Evolutionary conservation across 2,888 invertebrate species (phyloP).

Genomic region (Thereva nobilitata): DNA sequence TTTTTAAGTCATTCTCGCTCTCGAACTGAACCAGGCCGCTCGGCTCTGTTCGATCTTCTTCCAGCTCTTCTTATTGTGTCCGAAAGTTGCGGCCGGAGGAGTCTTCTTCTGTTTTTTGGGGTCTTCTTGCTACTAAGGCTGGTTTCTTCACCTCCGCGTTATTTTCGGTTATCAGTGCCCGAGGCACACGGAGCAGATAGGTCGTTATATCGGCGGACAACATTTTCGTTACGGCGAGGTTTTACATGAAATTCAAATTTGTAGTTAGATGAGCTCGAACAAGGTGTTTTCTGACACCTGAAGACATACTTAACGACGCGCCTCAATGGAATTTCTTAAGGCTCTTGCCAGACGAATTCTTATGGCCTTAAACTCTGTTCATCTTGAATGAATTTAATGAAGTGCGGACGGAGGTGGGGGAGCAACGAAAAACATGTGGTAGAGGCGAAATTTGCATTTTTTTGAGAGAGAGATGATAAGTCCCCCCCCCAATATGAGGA

Average conservation of each 20-base stretch:
- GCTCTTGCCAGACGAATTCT: conserved; percentile 28
- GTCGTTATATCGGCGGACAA: conserved; percentile 25
- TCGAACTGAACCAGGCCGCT: conserved; percentile 18
- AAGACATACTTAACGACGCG: conserved; percentile 48
- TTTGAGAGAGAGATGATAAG: conserved; percentile 4
- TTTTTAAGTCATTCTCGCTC: conserved; percentile 1
- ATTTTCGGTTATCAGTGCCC: conserved; percentile 27
- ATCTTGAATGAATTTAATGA: conserved; percentile 42
- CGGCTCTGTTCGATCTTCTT: too few relatives aligned
- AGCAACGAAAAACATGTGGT: conserved; percentile 24
- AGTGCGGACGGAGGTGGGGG: conserved; percentile 3
- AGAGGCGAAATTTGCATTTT: conserved; percentile 38
- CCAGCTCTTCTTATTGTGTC: too few relatives aligned
- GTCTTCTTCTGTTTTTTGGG: neutral
- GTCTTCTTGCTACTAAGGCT: neutral
- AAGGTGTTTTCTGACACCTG: conserved; percentile 60
- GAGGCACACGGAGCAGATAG: neutral
- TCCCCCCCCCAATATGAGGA: conserved; percentile 6
- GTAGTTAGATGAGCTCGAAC: conserved; percentile 60
- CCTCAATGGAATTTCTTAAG: conserved; percentile 35
- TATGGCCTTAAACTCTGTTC: conserved; percentile 9
- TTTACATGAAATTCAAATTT: conserved; percentile 57
- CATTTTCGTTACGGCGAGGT: conserved; percentile 29
- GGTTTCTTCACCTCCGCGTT: conserved; percentile 17
- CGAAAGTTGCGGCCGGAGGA: too few relatives aligned